Base-by-base conservation (phyloP, 1,140 invertebrate genomes). In the Lasioglossum albipes region DNA sequence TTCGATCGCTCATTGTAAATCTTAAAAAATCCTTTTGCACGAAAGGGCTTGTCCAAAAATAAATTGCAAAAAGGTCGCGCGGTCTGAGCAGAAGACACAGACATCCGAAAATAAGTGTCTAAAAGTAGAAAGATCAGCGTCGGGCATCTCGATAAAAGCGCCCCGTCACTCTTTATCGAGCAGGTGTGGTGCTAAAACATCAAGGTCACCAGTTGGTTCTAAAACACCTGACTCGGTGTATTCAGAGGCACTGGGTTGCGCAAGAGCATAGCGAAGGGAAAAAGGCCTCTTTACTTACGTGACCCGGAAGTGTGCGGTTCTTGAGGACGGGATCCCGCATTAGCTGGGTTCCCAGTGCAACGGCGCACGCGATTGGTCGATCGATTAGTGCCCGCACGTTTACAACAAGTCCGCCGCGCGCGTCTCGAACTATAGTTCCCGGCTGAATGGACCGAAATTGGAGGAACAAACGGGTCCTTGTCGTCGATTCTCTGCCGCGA, bases 381-480 rank as follows among this genome's bases (percentile, higher is more conserved):
- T 68, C 74, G 74, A 67, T 75, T 62, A 36, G 12, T 1, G 12
- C 4, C 16, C 62, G 13, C 3, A 18, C 59, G 7, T 27, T 42
- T 9, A 18, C 36, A 41, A 41, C 6, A 7, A 36, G 45, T n/a
- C 10, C 18, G 27, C 27, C 27, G 27, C 45, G 45, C 45, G 31
- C 12, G 54, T 67, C 49, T 18, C n/a, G 20, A 10, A 22, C 27
- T 27, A 36, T 59, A 16, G 64, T 68, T 76, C n/a, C 16, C 20
- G n/a, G 18, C n/a, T 75, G 74, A 75, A 75, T 57, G 64, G 64
- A 49, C 7, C 64, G 64, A 67, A 75, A 75, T 75, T 75, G 74
- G 64, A 20, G 74, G 74, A 67, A 76, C 74, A 59, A 68, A 76
- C 36, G 31, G 49, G 31, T 36, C 52, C 62, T 22, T 20, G 65